These are phyloP conservation scores for Hemiscyllium ocellatum DNA, from an alignment of 2,113 vertebrate species.

Conservation along the genomic window DNA sequence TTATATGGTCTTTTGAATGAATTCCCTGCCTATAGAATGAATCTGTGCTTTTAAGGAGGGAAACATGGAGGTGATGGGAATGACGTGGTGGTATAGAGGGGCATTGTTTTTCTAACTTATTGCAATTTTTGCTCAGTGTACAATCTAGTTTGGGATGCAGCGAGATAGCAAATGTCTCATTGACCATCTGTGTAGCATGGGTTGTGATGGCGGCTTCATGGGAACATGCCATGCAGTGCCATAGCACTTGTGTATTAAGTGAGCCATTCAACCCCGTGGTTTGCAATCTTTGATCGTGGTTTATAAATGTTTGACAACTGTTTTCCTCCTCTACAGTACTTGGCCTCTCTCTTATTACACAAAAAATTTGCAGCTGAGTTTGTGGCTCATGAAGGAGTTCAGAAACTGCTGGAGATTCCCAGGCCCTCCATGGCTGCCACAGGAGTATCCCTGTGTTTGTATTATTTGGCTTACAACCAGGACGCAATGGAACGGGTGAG, in stretches of 20 bases:
- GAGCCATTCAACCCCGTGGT: background rate
- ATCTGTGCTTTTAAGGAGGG: background rate
- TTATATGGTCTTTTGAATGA: background rate
- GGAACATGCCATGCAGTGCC: background rate
- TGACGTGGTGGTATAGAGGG: background rate
- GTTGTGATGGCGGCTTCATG: background rate
- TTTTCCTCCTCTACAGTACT: conserved; percentile 63
- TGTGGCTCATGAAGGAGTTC: conserved; percentile 94
- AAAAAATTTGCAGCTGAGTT: conserved; percentile 99
- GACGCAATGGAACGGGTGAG: conserved; percentile 97
- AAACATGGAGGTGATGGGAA: background rate
- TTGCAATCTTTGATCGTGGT: background rate
- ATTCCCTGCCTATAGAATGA: background rate
- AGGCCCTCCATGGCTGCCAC: conserved; percentile 97
- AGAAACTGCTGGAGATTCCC: conserved; percentile 92
- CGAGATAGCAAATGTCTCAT: background rate
- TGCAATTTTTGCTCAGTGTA: background rate
- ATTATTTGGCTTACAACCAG: conserved; percentile 97
- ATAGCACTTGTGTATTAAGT: background rate
- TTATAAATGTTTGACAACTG: background rate
- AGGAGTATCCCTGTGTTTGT: conserved; percentile 94
- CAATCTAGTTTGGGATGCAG: background rate
- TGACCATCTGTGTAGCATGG: background rate
- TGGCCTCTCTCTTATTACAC: conserved; percentile 92
- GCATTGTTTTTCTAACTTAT: background rate